These are phyloP conservation scores for Drosophila colorata DNA, from an alignment of 2,888 invertebrate genomes.

Conservation along the genomic window DNA sequence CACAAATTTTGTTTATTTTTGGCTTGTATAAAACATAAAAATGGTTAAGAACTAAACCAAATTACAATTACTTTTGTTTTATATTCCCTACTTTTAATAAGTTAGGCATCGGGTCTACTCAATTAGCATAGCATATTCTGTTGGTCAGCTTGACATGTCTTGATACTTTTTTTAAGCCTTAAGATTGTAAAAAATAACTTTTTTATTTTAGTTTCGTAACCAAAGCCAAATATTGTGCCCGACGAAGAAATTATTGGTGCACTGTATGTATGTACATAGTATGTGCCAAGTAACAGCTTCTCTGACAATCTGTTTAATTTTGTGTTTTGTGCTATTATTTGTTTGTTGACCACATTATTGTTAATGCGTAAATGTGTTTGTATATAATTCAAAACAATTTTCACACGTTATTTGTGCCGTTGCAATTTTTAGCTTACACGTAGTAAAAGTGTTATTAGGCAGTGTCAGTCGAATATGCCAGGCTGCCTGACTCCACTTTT, in stretches of 20 bases:
- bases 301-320: neutral
- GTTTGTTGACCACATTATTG: slow-evolving; percentile 18
- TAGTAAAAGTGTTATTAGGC: slow-evolving; percentile 31
- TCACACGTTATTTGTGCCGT: slow-evolving; percentile 55
- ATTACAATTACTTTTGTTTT: too few species aligned
- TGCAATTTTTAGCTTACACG: slow-evolving; percentile 37
- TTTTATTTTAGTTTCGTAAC: neutral
- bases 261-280: neutral
- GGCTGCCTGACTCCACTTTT: slow-evolving; percentile 42
- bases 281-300: neutral
- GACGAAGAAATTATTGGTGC: neutral
- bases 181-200: too few species aligned
- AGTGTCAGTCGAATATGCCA: slow-evolving; percentile 26
- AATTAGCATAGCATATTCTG: too few species aligned
- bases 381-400: slow-evolving; percentile 27
- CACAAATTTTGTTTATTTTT: too few species aligned
- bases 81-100: too few species aligned
- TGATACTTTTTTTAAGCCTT: too few species aligned
- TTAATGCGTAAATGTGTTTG: slow-evolving; percentile 43
- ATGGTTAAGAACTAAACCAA: too few species aligned
- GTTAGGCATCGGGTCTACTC: too few species aligned
- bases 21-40: too few species aligned
- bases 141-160: too few species aligned
- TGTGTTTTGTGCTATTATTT: neutral
- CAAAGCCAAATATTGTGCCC: neutral